Conservation (phyloP, 2,888 invertebrate genomes). For the Pollenia angustigena region DNA sequence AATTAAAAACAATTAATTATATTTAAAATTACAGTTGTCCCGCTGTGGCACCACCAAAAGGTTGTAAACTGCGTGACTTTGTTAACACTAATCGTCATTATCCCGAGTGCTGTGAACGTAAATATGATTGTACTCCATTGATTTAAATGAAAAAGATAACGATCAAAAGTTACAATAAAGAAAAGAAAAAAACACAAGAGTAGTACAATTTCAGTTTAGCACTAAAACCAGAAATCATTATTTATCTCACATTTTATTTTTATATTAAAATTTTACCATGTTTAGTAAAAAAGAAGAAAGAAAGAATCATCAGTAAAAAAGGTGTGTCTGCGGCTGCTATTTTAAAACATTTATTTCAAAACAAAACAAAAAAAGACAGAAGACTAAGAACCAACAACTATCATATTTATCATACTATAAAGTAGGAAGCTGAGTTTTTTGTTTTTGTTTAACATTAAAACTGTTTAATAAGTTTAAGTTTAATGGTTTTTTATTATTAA, state of each 20-base stretch:
- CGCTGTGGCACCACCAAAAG: constrained; percentile 79
- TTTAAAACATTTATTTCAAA: constrained; percentile 4
- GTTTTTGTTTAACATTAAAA: constrained; percentile 33
- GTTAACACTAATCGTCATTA: constrained; percentile 78
- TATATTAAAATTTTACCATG: not conserved
- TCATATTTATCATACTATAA: constrained; percentile 3
- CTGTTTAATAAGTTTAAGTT: constrained; percentile 62
- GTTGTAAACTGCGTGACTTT: constrained; percentile 81
- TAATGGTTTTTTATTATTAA: constrained; percentile 58
- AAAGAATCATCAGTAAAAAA: not conserved
- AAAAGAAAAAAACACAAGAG: constrained; percentile 35
- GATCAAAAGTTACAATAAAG: not conserved
- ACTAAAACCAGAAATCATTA: constrained; percentile 29
- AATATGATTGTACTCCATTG: constrained; percentile 77
- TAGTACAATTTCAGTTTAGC: not conserved
- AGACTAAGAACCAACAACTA: constrained; percentile 7
- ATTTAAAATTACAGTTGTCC: constrained; percentile 72
- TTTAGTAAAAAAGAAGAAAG: not conserved
- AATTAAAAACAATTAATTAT: not conserved
- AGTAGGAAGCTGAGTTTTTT: constrained; percentile 61
- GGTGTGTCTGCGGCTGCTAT: constrained; percentile 57
- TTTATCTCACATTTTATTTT: constrained; percentile 10
- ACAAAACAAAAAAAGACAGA: not conserved
- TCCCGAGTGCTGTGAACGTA: constrained; percentile 80
- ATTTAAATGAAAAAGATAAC: constrained; percentile 72